A percentile compares a stretch with the other conserved stretches of the same genome.
phyloP scores from a whole-genome alignment of 2,797 vertebrate species.

The Micromesistius poutassou region DNA sequence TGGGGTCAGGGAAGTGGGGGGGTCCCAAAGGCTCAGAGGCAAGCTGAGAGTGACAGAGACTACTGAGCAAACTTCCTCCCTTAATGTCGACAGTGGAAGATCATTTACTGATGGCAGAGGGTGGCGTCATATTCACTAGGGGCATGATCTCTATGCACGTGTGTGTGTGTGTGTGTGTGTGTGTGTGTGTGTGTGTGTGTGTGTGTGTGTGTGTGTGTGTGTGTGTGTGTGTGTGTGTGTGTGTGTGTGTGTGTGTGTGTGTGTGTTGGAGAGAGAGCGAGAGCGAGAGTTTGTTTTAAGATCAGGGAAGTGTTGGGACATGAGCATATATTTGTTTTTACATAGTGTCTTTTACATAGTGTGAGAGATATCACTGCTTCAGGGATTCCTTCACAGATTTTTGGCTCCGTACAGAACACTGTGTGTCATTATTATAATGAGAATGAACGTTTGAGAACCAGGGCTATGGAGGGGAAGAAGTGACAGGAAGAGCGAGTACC shows the following conservation, averaged over 20 bases:
- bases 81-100: neutral
- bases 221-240: too few relatives aligned
- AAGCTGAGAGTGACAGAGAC: slow-evolving; percentile 5
- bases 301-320: neutral
- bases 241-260: too few relatives aligned
- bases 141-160: neutral
- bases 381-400: neutral
- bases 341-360: neutral
- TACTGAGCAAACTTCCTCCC: slow-evolving; percentile 4
- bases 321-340: neutral
- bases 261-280: too few relatives aligned
- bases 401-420: neutral
- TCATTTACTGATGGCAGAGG: neutral
- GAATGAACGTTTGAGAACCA: neutral
- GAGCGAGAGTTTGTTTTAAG: neutral
- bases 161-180: neutral
- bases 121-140: neutral
- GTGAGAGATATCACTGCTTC: neutral
- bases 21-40: neutral
- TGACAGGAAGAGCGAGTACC: neutral
- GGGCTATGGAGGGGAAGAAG: neutral
- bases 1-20: neutral
- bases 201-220: too few relatives aligned
- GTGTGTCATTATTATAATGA: neutral
- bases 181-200: neutral